phyloP scores from a whole-genome alignment of 2,113 vertebrate species.

The Nymphicus hollandicus region DNA sequence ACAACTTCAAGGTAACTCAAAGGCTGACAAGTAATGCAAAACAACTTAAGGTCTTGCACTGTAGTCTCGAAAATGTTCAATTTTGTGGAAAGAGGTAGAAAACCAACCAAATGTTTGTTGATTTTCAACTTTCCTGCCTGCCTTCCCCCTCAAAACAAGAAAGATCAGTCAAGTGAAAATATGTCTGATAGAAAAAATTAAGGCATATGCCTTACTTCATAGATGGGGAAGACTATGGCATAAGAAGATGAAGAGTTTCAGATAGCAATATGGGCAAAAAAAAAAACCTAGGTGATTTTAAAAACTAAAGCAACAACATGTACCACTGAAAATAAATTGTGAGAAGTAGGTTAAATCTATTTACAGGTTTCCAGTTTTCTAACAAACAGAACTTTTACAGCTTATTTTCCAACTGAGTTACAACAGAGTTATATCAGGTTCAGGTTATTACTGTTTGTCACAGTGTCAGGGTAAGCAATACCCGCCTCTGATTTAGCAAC shows the following conservation, averaged over 20 bases:
- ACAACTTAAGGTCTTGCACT: not conserved
- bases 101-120: not conserved
- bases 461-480: constrained; percentile 61
- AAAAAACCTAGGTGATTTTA: not conserved
- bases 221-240: not conserved
- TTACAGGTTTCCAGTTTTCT: constrained; percentile 44
- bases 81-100: not conserved
- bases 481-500: constrained; percentile 44
- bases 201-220: not conserved
- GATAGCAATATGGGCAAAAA: not conserved
- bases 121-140: not conserved
- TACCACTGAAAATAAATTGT: not conserved
- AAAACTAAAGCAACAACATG: not conserved
- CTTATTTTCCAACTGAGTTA: constrained; percentile 47
- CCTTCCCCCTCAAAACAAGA: not conserved
- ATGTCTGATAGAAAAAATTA: not conserved
- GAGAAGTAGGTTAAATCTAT: not conserved
- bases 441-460: constrained; percentile 48
- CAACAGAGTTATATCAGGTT: constrained; percentile 28
- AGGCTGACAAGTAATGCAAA: not conserved
- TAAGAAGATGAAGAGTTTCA: not conserved
- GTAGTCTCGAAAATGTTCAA: not conserved
- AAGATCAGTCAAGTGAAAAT: not conserved
- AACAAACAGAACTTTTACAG: constrained; percentile 45
- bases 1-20: not conserved